Conservation (phyloP, 2,797 vertebrate genomes). For the Remorina albescens region DNA sequence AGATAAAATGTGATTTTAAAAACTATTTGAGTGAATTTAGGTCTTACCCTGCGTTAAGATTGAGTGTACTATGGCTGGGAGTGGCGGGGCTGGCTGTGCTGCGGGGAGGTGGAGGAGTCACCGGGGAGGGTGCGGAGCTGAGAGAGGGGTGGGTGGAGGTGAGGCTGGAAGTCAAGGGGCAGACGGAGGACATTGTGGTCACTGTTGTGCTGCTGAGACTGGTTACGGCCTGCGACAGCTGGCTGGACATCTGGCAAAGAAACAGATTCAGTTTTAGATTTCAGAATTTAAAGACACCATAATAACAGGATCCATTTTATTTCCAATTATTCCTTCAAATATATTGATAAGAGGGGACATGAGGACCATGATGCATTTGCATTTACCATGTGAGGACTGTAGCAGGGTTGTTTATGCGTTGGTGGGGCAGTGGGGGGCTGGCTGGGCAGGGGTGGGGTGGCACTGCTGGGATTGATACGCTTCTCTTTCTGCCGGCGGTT, state of each 20-base stretch:
- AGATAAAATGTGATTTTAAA: neutral
- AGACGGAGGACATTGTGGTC: slow-evolving; percentile 91
- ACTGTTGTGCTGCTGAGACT: slow-evolving; percentile 93
- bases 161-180: slow-evolving; percentile 88
- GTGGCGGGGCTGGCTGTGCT: slow-evolving; percentile 90
- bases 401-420: slow-evolving; percentile 89
- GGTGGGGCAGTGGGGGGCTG: slow-evolving; percentile 81
- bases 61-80: slow-evolving; percentile 89
- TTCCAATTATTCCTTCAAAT: neutral
- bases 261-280: slow-evolving; percentile 40
- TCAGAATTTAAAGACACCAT: neutral
- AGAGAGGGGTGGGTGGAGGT: slow-evolving; percentile 85
- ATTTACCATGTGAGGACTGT: slow-evolving; percentile 91
- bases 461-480: slow-evolving; percentile 92
- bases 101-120: slow-evolving; percentile 89
- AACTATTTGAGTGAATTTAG: neutral
- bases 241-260: slow-evolving; percentile 82
- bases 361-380: neutral
- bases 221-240: slow-evolving; percentile 90
- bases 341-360: neutral
- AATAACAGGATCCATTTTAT: neutral
- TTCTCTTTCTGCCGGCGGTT: slow-evolving; percentile 96
- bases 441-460: slow-evolving; percentile 90
- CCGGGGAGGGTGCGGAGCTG: slow-evolving; percentile 88
- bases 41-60: slow-evolving; percentile 90